phyloP scores from a whole-genome alignment of 35 echinoderm and acorn worm genomes.

The Antedon bifida region DNA sequence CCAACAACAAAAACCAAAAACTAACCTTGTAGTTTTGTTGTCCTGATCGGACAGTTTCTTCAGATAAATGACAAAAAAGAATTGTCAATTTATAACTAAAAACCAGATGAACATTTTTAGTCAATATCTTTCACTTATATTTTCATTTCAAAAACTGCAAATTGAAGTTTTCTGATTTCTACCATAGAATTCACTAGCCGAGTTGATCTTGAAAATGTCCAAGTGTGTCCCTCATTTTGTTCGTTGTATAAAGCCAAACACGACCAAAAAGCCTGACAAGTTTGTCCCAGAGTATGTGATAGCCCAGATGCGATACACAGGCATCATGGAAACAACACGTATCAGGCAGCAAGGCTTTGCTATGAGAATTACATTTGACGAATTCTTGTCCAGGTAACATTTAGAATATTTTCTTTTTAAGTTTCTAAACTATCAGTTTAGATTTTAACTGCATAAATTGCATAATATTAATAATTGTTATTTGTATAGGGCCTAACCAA shows the following conservation, averaged over 20 bases:
- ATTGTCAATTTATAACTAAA: too few species aligned
- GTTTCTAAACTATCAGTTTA: background rate
- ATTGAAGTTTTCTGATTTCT: too few species aligned
- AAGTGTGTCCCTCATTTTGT: slow-evolving; percentile 66
- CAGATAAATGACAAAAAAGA: too few species aligned
- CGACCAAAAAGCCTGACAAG: slow-evolving; percentile 62
- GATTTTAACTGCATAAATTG: background rate
- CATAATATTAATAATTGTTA: background rate
- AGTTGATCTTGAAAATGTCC: slow-evolving; percentile 76
- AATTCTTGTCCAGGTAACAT: slow-evolving; percentile 66
- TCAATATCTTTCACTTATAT: too few species aligned
- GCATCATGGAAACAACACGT: slow-evolving; percentile 78
- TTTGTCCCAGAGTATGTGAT: slow-evolving; percentile 90
- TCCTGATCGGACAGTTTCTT: too few species aligned
- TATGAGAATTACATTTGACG: slow-evolving; percentile 52
- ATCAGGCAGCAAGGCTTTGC: slow-evolving; percentile 72
- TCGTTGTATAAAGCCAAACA: slow-evolving; percentile 92
- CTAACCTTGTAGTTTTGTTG: too few species aligned
- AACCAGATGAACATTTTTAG: too few species aligned
- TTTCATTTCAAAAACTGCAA: too few species aligned
- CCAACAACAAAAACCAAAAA: too few species aligned
- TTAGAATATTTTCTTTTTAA: background rate
- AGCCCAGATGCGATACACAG: slow-evolving; percentile 86
- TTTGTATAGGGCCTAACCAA: background rate
- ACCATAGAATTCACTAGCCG: slow-evolving; percentile 68